Evolutionary conservation across 1,140 invertebrate genomes (phyloP).

Genomic region (Papilio polyxenes): DNA sequence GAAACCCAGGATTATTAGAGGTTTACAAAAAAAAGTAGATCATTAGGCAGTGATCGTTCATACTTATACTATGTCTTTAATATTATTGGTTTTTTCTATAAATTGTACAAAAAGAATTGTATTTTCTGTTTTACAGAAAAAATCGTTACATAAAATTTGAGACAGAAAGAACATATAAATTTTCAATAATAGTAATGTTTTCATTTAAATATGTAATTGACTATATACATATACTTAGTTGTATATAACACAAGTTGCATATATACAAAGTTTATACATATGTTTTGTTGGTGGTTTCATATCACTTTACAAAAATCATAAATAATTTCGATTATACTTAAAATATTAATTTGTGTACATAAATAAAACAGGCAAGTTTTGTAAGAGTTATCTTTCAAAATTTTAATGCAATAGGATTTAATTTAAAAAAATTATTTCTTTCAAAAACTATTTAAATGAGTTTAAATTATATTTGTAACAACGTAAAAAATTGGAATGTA

Average conservation of each 20-base stretch:
- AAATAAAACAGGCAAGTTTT: slow-evolving; percentile 11
- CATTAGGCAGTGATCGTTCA: slow-evolving; percentile 67
- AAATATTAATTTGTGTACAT: neutral
- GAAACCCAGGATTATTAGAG: slow-evolving; percentile 40
- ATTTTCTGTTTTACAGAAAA: no score
- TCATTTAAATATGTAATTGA: neutral
- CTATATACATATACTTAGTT: neutral
- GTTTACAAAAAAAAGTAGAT: slow-evolving; percentile 52
- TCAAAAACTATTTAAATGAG: neutral
- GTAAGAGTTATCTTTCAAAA: neutral
- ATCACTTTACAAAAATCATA: slow-evolving; percentile 26
- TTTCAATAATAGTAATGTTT: neutral
- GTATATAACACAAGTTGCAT: neutral
- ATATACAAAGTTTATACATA: neutral
- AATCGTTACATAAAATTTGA: neutral
- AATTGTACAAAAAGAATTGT: neutral
- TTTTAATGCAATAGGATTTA: neutral
- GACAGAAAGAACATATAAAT: neutral
- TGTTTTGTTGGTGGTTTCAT: neutral
- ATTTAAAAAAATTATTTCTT: no score
- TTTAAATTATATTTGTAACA: slow-evolving; percentile 33
- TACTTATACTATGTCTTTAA: slow-evolving; percentile 47
- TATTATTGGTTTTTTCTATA: neutral
- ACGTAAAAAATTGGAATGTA: slow-evolving; percentile 44
- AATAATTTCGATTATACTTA: slow-evolving; percentile 32